Conservation (phyloP, 1,140 invertebrate genomes). For the Lordiphosa collinella region DNA sequence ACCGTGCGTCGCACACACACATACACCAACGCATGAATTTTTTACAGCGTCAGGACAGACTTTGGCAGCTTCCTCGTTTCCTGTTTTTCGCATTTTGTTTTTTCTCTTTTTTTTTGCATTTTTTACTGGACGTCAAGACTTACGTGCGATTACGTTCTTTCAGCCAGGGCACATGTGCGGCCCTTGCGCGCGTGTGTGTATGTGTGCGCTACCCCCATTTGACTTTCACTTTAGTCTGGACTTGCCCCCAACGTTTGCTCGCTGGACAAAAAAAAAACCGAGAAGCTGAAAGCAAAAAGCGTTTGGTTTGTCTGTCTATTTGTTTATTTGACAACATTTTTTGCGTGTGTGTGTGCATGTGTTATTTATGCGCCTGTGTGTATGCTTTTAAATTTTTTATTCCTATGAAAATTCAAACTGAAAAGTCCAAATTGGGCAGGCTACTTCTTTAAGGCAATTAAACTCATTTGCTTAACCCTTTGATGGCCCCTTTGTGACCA, state of each 20-base stretch:
- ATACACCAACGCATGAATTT: conserved; percentile 55
- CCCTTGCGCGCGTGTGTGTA: conserved; percentile 11
- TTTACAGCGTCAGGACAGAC: conserved; percentile 43
- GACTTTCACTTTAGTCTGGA: conserved; percentile 66
- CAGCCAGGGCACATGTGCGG: conserved; percentile 38
- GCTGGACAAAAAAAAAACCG: conserved; percentile 36
- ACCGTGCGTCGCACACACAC: conserved; percentile 37
- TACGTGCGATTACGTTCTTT: conserved; percentile 72
- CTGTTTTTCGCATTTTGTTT: conserved; percentile 36
- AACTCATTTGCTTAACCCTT: conserved; percentile 18
- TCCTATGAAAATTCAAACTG: conserved; percentile 16
- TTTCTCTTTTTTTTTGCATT: conserved; percentile 53
- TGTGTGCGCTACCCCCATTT: conserved; percentile 57
- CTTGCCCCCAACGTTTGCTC: conserved; percentile 42
- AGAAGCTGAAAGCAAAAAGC: conserved; percentile 39
- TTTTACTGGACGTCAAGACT: conserved; percentile 72
- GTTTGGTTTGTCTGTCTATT: conserved; percentile 37
- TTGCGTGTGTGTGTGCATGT: conserved; percentile 7
- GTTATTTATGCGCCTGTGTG: conserved; percentile 19
- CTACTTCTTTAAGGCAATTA: conserved; percentile 2
- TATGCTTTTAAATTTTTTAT: conserved; percentile 53
- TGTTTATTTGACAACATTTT: conserved; percentile 74
- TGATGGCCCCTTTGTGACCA: conserved; percentile 33
- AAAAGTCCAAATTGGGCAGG: background rate
- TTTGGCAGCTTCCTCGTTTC: conserved; percentile 48